A percentile compares a stretch with the other conserved stretches of the same genome.
phyloP scores from a whole-genome alignment of 2,113 vertebrate species.

The Solea senegalensis region DNA sequence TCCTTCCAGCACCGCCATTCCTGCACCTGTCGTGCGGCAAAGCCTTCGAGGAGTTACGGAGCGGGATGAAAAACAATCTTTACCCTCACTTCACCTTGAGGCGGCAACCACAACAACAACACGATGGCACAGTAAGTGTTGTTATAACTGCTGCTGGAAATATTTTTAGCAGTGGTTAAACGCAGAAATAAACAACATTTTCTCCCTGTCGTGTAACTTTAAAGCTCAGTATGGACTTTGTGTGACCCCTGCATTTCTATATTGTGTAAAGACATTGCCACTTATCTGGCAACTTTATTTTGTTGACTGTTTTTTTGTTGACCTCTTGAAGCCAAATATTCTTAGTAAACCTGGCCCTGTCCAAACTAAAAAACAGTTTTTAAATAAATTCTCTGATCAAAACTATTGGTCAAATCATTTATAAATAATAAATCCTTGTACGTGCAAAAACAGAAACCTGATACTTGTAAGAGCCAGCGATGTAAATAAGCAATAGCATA shows the following conservation, averaged over 20 bases:
- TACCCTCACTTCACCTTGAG: conserved; percentile 54
- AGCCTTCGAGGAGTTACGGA: conserved; percentile 19
- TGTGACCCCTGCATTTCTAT: not conserved
- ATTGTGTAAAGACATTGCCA: too few species aligned
- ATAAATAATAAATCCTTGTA: too few species aligned
- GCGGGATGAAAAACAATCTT: conserved; percentile 35
- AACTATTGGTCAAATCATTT: too few species aligned
- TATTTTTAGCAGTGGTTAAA: conserved; percentile 38
- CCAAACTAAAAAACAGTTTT: too few species aligned
- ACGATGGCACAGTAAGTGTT: conserved; percentile 3
- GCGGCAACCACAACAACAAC: conserved; percentile 20
- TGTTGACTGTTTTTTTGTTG: too few species aligned
- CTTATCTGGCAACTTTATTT: too few species aligned
- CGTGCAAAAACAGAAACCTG: too few species aligned
- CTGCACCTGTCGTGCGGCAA: conserved; percentile 64
- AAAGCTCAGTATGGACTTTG: not conserved
- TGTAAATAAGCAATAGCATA: not conserved
- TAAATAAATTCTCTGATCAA: too few species aligned
- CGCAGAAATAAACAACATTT: not conserved
- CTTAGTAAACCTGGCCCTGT: too few species aligned
- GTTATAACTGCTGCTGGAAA: conserved; percentile 3
- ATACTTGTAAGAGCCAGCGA: not conserved
- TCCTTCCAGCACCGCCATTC: conserved; percentile 37
- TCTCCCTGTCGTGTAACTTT: conserved; percentile 10
- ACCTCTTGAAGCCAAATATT: too few species aligned